Percentiles rank a stretch among this genome's conserved stretches.
These are phyloP conservation scores for Electrona antarctica DNA, from an alignment of 2,113 vertebrate genomes.

Conservation along the genomic window DNA sequence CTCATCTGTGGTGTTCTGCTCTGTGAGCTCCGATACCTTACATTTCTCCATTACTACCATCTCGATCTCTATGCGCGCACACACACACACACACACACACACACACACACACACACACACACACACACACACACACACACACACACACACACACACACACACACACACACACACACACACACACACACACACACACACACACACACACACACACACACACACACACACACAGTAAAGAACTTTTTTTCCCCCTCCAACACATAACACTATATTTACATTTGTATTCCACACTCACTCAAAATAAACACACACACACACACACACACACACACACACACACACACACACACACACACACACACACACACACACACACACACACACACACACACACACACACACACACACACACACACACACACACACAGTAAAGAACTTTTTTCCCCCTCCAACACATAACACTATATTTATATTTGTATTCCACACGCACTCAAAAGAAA, in stretches of 20 bases:
- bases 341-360: not conserved
- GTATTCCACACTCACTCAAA: too few relatives aligned
- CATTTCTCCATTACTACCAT: slow-evolving; percentile 99
- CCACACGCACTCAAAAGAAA: too few relatives aligned
- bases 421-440: too few relatives aligned
- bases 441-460: too few relatives aligned
- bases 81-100: slow-evolving; percentile 10
- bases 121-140: slow-evolving; percentile 20
- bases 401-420: not conserved
- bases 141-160: not conserved
- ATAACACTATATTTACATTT: too few relatives aligned
- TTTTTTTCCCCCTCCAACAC: too few relatives aligned
- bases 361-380: slow-evolving; percentile 3
- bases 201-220: slow-evolving; percentile 22
- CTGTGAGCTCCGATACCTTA: slow-evolving; percentile 83
- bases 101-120: slow-evolving; percentile 14
- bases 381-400: slow-evolving; percentile 34
- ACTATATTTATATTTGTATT: too few relatives aligned
- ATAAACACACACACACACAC: not conserved
- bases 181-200: slow-evolving; percentile 12
- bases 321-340: too few relatives aligned
- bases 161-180: slow-evolving; percentile 6
- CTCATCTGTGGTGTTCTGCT: slow-evolving; percentile 96
- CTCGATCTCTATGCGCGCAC: slow-evolving; percentile 87
- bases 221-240: not conserved